A percentile compares a stretch with the other conserved stretches of the same genome.
These are phyloP conservation scores for Catagonus wagneri DNA, from an alignment of 2,113 vertebrate genomes.

Conservation along the genomic window DNA sequence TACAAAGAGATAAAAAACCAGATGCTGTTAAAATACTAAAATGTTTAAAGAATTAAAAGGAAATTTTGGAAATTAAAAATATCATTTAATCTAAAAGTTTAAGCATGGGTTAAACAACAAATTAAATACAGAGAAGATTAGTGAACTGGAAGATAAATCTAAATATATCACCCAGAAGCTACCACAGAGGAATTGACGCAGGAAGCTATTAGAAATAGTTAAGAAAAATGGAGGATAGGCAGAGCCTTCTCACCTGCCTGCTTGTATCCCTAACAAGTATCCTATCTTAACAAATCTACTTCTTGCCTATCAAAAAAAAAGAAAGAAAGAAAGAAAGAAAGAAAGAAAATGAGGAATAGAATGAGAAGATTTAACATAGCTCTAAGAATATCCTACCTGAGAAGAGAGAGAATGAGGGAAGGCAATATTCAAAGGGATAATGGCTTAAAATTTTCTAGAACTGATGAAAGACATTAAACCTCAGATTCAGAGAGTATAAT, in stretches of 20 bases:
- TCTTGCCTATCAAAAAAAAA: too few relatives aligned
- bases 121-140: not conserved
- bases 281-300: too few relatives aligned
- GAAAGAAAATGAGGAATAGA: not conserved
- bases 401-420: not conserved
- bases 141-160: not conserved
- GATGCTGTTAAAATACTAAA: not conserved
- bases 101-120: slow-evolving; percentile 12
- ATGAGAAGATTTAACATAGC: not conserved
- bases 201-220: not conserved
- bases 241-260: too few relatives aligned
- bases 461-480: not conserved
- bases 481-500: slow-evolving; percentile 1
- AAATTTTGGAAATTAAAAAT: slow-evolving; percentile 19
- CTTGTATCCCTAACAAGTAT: too few relatives aligned
- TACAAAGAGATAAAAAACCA: not conserved
- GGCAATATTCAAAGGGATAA: slow-evolving; percentile 6
- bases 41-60: slow-evolving; percentile 28
- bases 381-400: not conserved
- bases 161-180: slow-evolving; percentile 20
- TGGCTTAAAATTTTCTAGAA: not conserved
- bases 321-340: too few relatives aligned
- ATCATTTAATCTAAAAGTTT: slow-evolving; percentile 26
- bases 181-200: not conserved
- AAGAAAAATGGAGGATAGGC: not conserved